These are phyloP conservation scores for Pseudomyrmex sp. DNA, from an alignment of 1,140 invertebrate genomes.

Conservation along the genomic window DNA sequence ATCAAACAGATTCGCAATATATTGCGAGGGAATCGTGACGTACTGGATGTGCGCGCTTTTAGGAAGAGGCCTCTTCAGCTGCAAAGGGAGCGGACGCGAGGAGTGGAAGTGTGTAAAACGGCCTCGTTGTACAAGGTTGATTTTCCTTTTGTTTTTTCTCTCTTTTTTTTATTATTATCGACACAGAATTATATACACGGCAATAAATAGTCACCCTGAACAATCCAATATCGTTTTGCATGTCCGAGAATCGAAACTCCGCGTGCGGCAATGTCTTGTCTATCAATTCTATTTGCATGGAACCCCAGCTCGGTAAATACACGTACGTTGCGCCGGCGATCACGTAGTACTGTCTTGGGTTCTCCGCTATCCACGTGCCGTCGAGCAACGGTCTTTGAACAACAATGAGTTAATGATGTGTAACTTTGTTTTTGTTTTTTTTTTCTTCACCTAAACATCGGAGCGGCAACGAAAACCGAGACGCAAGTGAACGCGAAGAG, in stretches of 20 bases:
- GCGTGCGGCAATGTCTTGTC: conserved; percentile 77
- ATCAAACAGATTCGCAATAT: conserved; percentile 64
- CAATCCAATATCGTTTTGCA: conserved; percentile 80
- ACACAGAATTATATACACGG: conserved; percentile 70
- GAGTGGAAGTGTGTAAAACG: neutral
- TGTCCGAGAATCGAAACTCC: conserved; percentile 71
- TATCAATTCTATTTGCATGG: conserved; percentile 74
- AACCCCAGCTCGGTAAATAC: conserved; percentile 67
- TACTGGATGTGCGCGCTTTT: conserved; percentile 55
- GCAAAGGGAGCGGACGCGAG: neutral
- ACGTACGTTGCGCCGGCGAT: conserved; percentile 77
- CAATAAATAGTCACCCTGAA: conserved; percentile 75
- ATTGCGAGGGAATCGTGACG: conserved; percentile 27
- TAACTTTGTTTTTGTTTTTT: conserved; percentile 7
- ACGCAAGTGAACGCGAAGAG: neutral
- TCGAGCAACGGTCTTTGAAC: conserved; percentile 21
- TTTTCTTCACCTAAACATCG: conserved; percentile 3
- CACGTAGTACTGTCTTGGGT: conserved; percentile 71
- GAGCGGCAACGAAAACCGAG: conserved; percentile 24
- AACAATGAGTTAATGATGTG: conserved; percentile 37
- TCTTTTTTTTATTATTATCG: conserved; percentile 60
- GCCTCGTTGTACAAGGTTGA: conserved; percentile 42
- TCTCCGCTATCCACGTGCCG: conserved; percentile 69
- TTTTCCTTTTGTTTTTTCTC: neutral
- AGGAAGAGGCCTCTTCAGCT: conserved; percentile 54